Evolutionary conservation across 2,113 vertebrate genomes (phyloP), one percentile per base, ranked within the genome.

Genomic region (Callospermophilus lateralis): DNA sequence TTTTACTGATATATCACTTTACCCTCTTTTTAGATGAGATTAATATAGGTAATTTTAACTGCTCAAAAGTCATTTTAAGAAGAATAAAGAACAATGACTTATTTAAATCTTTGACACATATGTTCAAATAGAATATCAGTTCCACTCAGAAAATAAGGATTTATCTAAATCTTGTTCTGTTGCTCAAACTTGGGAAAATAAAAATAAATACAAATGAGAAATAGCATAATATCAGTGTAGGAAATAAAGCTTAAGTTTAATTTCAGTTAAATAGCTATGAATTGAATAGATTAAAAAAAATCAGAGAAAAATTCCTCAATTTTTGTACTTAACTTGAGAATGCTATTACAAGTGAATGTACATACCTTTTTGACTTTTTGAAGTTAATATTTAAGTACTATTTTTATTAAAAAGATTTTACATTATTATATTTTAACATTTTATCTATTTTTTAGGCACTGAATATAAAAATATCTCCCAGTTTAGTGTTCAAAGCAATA

Each of bases 1-100:
- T 98, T 98, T 98, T 98, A 78, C 92, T 98, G 97, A 98, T 98
- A 95, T 95, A 97, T 97, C 95, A 96, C 88, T 98, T 93, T 96
- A 84, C 79, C 24, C 83, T 87, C 97, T 97, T 85, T 98, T 98
- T 97, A 97, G 97, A 97, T 94, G 96, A 97, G 45, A 94, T 96
- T 97, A 98, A 98, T 92, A 58, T 96, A 97, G 95, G 53, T 93
- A 98, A 96, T 96, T 92, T 97, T 80, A 51, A 90, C 89, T 96
- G 73, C 53, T 65, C 39, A 63, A 30, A 74, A 97, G 55, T 81
- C 22, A 53, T 74, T 94, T 89, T 90, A 32, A 93, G 70, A 51
- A 89, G 34, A 48, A 20, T 65, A 80, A 79, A 94, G 93, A 94
- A 68, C 48, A 93, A 91, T 16, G 45, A 68, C 34, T 96, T 87